A percentile compares a stretch with the other conserved stretches of the same genome.
Conservation (phyloP, 2,888 invertebrate species). For the Chrysopilus asiliformis region DNA sequence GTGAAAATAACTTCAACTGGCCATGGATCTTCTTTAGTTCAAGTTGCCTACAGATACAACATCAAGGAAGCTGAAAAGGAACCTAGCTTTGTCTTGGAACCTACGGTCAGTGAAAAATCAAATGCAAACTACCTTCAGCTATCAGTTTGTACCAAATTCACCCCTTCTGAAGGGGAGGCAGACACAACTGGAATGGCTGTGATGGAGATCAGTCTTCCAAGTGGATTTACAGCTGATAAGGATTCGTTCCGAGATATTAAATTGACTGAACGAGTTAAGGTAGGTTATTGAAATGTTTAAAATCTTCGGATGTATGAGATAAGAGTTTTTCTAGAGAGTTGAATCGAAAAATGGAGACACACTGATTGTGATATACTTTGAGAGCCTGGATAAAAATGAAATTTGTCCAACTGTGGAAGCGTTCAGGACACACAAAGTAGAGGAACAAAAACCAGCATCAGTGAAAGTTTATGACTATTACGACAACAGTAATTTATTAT, state of each 20-base stretch:
- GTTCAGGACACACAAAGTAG: constrained; percentile 68
- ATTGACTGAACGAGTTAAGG: too few relatives aligned
- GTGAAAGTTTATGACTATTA: constrained; percentile 84
- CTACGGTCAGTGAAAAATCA: too few relatives aligned
- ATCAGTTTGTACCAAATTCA: too few relatives aligned
- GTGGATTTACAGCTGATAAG: too few relatives aligned
- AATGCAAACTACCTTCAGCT: too few relatives aligned
- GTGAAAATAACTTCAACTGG: constrained; percentile 68
- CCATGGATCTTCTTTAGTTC: constrained; percentile 63
- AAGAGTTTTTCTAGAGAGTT: constrained; percentile 31
- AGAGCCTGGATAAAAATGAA: constrained; percentile 46
- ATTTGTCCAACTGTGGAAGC: constrained; percentile 76
- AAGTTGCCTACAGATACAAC: constrained; percentile 38
- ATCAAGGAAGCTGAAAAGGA: neutral
- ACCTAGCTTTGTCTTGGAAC: too few relatives aligned
- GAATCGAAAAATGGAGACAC: constrained; percentile 53
- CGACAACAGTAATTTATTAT: constrained; percentile 57
- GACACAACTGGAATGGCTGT: too few relatives aligned
- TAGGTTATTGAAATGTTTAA: too few relatives aligned
- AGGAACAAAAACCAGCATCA: constrained; percentile 72
- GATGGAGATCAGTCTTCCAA: too few relatives aligned
- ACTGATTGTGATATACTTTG: constrained; percentile 56
- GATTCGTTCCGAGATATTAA: too few relatives aligned
- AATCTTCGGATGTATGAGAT: neutral
- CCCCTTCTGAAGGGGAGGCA: too few relatives aligned